A percentile compares a stretch with the other conserved stretches of the same genome.
phyloP scores from a whole-genome alignment of 2,888 invertebrate genomes.

The Caenorhabditis japonica region DNA sequence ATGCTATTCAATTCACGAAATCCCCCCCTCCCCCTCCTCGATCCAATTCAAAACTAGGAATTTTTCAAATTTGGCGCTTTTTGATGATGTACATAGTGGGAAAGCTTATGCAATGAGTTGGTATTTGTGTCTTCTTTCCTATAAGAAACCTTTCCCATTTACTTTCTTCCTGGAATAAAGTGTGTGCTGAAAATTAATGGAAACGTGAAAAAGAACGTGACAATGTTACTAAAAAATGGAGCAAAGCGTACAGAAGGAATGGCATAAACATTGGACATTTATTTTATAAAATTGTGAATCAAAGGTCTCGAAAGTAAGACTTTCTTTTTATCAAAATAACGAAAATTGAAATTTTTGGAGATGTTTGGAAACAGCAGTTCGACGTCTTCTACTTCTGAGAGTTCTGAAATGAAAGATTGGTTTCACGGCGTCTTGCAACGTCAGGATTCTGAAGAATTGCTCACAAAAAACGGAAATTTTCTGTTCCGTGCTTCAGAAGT shows the following conservation, averaged over 20 bases:
- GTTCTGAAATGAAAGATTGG: slow-evolving; percentile 21
- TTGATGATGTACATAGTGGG: slow-evolving; percentile 32
- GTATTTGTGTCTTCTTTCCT: slow-evolving; percentile 15
- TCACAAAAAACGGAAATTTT: slow-evolving; percentile 67
- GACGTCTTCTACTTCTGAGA: slow-evolving; percentile 4
- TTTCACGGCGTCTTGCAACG: slow-evolving; percentile 60
- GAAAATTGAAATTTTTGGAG: not conserved
- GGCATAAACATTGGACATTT: too few relatives aligned
- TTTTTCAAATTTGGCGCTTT: slow-evolving; percentile 50
- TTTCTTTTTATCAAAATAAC: not conserved
- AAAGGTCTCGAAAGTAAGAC: slow-evolving; percentile 10
- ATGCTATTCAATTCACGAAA: slow-evolving; percentile 36
- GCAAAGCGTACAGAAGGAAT: too few relatives aligned
- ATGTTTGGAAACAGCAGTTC: slow-evolving; percentile 25
- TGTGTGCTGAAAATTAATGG: slow-evolving; percentile 23
- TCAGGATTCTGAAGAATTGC: slow-evolving; percentile 64
- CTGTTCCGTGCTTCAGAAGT: slow-evolving; percentile 65
- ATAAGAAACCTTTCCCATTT: not conserved
- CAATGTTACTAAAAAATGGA: not conserved
- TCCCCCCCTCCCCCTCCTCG: slow-evolving; percentile 1
- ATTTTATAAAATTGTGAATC: slow-evolving; percentile 3
- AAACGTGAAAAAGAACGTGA: not conserved
- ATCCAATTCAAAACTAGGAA: slow-evolving; percentile 33
- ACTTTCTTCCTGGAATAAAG: slow-evolving; percentile 19
- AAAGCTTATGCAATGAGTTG: slow-evolving; percentile 39